Evolutionary conservation across 2,113 vertebrate genomes (phyloP).

Genomic region (Callochromis pleurospilus): DNA sequence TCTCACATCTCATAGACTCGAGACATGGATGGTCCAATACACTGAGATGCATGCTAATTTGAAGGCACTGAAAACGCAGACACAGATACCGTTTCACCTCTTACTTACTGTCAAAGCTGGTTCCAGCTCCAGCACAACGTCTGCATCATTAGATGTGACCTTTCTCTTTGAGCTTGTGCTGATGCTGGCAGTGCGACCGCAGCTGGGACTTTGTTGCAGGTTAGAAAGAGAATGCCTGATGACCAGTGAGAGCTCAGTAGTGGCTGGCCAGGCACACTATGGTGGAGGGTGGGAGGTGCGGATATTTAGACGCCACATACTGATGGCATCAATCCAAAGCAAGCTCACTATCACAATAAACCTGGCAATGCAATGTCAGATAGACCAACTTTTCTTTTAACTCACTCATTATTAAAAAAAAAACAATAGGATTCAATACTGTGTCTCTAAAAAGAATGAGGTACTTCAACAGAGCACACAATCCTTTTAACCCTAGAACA

Average conservation of each 20-base stretch:
- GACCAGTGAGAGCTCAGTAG: constrained; percentile 23
- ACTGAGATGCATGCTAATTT: not conserved
- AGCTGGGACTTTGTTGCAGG: constrained; percentile 51
- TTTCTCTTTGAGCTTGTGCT: constrained; percentile 40
- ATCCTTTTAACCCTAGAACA: not conserved
- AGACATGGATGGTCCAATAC: not conserved
- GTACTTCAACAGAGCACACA: not conserved
- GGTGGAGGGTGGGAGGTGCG: not conserved
- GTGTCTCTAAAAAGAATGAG: not conserved
- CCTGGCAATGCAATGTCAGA: not conserved
- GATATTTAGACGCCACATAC: not conserved
- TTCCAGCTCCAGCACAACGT: not conserved
- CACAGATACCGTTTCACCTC: not conserved
- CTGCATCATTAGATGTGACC: constrained; percentile 65
- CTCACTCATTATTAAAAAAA: not conserved
- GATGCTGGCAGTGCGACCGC: constrained; percentile 3
- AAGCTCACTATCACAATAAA: not conserved
- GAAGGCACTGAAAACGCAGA: constrained; percentile 1
- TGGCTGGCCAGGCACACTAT: not conserved
- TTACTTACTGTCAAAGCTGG: constrained; percentile 6
- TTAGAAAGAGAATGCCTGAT: constrained; percentile 68
- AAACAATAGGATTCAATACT: too few species aligned
- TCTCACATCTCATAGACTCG: not conserved
- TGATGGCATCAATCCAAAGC: constrained; percentile 21
- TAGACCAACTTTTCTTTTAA: not conserved